phyloP scores from a whole-genome alignment of 2,113 vertebrate genomes.

The Rhineura floridana region DNA sequence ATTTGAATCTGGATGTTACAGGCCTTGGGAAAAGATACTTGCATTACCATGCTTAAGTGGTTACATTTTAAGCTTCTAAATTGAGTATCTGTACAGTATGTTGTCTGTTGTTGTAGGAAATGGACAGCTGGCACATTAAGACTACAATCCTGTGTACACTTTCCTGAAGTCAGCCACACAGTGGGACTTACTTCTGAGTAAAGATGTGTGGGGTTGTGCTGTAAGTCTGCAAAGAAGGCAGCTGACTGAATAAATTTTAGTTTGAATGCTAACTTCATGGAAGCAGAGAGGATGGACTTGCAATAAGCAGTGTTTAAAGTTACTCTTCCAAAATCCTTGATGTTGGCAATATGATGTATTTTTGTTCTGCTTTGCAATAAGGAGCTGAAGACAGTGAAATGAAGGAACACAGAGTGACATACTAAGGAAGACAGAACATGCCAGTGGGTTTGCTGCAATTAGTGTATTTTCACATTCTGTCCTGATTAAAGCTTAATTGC shows the following conservation, averaged over 20 bases:
- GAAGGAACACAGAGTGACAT: slow-evolving; percentile 22
- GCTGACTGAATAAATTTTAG: slow-evolving; percentile 1
- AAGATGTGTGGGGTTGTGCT: not conserved
- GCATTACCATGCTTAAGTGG: not conserved
- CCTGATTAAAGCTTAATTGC: slow-evolving; percentile 71
- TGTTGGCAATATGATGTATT: slow-evolving; percentile 5
- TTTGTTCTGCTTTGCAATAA: slow-evolving; percentile 18
- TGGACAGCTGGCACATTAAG: not conserved
- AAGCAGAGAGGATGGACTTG: not conserved
- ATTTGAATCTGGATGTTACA: not conserved
- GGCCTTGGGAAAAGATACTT: not conserved
- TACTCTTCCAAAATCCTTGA: not conserved
- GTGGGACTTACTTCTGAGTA: not conserved
- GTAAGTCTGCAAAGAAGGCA: not conserved
- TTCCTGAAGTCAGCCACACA: not conserved
- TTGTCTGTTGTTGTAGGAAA: not conserved
- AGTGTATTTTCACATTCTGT: slow-evolving; percentile 67
- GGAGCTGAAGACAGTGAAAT: slow-evolving; percentile 11
- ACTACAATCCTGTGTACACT: not conserved
- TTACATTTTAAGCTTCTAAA: not conserved
- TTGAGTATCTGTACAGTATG: too few relatives aligned
- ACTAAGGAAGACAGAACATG: slow-evolving; percentile 49
- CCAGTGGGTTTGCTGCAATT: slow-evolving; percentile 60
- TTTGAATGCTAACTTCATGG: not conserved
- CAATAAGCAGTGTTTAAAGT: not conserved